A percentile compares a stretch with the other conserved stretches of the same genome.
Evolutionary conservation across 2,797 vertebrate species (phyloP).

Genomic region (Sardinella longiceps): DNA sequence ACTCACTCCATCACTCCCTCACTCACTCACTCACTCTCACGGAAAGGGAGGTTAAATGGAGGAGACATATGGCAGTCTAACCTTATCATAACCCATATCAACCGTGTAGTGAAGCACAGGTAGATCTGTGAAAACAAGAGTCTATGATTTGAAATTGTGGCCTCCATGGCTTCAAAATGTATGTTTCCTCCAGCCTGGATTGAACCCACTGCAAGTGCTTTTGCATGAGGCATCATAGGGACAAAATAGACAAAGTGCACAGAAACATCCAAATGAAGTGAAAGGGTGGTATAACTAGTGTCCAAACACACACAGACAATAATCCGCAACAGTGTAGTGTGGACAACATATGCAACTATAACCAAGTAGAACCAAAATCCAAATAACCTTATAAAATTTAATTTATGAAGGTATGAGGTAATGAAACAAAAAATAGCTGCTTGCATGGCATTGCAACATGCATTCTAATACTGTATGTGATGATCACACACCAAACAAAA

Average conservation of each 20-base stretch:
- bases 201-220: background rate
- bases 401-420: too few species aligned
- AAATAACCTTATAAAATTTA: background rate
- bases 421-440: background rate
- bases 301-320: background rate
- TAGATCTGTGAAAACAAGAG: background rate
- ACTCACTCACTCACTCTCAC: slow-evolving; percentile 2
- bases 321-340: background rate
- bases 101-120: background rate
- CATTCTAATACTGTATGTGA: background rate
- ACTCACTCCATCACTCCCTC: background rate
- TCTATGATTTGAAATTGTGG: background rate
- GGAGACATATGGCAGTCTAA: slow-evolving; percentile 1
- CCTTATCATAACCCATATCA: slow-evolving; percentile 6
- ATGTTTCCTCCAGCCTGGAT: background rate
- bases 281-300: background rate
- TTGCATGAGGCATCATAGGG: background rate
- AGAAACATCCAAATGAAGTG: background rate
- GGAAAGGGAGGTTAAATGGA: slow-evolving; percentile 8
- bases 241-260: background rate
- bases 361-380: background rate
- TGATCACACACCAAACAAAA: background rate
- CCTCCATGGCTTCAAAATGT: background rate
- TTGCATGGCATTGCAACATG: background rate
- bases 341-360: background rate